These are phyloP conservation scores for Peromyscus eremicus DNA, from an alignment of 2,797 vertebrate species.

Conservation along the genomic window DNA sequence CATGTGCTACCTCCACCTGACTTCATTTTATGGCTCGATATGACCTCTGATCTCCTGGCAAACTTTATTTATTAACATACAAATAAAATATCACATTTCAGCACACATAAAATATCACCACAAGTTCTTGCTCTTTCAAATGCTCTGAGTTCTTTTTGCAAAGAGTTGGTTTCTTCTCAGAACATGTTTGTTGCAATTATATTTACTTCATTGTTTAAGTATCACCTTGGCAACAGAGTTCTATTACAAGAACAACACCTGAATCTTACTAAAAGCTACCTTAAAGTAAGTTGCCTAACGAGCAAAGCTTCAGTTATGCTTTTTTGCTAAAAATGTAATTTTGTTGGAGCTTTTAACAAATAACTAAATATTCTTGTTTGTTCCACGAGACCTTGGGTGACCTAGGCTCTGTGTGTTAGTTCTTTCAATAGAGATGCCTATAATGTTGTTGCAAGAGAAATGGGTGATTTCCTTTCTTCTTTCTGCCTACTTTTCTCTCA, in stretches of 20 bases:
- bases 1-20: too few species aligned
- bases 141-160: conserved; percentile 45
- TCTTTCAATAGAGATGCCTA: neutral
- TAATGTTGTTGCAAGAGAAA: neutral
- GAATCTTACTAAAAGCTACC: conserved; percentile 59
- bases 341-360: conserved; percentile 15
- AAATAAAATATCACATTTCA: too few species aligned
- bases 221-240: conserved; percentile 70
- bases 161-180: conserved; percentile 45
- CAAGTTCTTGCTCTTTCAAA: conserved; percentile 38
- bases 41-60: too few species aligned
- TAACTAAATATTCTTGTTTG: neutral
- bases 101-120: too few species aligned
- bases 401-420: neutral
- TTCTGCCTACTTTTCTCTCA: neutral
- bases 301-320: conserved; percentile 53
- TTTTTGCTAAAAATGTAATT: conserved; percentile 65
- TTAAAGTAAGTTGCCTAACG: conserved; percentile 58
- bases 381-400: neutral
- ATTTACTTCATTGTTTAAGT: conserved; percentile 75
- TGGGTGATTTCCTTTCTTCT: neutral
- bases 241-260: conserved; percentile 65
- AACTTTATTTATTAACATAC: too few species aligned
- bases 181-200: conserved; percentile 54
- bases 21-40: too few species aligned